These are phyloP conservation scores for Siphonodentalium dalli DNA, from an alignment of 2,888 invertebrate genomes.

Conservation along the genomic window DNA sequence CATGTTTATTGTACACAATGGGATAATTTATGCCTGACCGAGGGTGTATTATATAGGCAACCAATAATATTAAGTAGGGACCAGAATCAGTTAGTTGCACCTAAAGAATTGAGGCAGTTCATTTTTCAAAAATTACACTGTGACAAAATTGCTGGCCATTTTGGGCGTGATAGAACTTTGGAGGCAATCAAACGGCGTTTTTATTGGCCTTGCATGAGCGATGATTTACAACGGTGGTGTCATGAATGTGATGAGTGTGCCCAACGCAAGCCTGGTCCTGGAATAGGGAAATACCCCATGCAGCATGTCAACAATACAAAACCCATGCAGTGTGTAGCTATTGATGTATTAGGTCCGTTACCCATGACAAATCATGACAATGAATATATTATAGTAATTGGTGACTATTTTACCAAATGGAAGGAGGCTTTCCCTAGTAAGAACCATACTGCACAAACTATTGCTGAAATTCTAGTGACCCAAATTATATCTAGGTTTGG, in stretches of 20 bases:
- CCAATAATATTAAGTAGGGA: no score
- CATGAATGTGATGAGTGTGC: conserved; percentile 1
- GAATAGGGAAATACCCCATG: background rate
- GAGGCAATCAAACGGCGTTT: background rate
- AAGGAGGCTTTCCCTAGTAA: conserved; percentile 16
- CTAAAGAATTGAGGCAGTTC: background rate
- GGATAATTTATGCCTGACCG: no score
- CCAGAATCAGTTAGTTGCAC: no score
- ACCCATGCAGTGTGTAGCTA: conserved; percentile 3
- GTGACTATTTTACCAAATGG: conserved; percentile 23
- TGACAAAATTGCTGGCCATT: background rate
- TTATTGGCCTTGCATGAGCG: conserved; percentile 6
- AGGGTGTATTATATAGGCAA: no score
- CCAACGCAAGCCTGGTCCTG: background rate
- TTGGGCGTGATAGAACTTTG: background rate
- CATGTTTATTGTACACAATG: no score
- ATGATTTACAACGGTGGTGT: conserved; percentile 5
- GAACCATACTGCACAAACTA: conserved; percentile 17
- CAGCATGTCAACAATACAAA: conserved; percentile 1
- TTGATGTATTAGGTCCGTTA: conserved; percentile 6
- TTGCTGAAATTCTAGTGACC: conserved; percentile 19
- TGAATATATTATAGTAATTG: conserved; percentile 16
- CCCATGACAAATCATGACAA: conserved; percentile 10
- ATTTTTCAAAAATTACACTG: background rate
- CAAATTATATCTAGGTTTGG: conserved; percentile 10